These are phyloP conservation scores for Ischnura elegans DNA, from an alignment of 2,888 invertebrate species.

Conservation along the genomic window DNA sequence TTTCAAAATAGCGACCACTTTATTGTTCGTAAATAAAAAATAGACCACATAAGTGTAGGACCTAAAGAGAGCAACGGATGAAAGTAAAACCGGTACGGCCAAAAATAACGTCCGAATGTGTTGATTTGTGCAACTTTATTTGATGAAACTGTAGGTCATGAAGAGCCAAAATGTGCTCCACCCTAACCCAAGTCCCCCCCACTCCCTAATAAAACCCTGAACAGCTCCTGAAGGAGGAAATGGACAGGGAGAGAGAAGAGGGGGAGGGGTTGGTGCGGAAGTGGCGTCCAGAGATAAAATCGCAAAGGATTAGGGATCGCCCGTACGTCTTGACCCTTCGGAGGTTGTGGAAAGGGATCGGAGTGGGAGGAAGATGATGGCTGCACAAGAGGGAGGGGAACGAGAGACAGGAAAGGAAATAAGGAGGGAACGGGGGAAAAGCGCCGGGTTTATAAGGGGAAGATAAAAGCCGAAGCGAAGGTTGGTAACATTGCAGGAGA, in stretches of 20 bases:
- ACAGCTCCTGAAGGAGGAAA: neutral
- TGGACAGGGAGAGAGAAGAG: neutral
- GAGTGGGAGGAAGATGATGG: neutral
- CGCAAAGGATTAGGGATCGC: slow-evolving; percentile 47
- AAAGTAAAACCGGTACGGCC: too few relatives aligned
- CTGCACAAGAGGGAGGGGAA: neutral
- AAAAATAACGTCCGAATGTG: too few relatives aligned
- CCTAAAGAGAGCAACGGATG: too few relatives aligned
- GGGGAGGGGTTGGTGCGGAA: neutral
- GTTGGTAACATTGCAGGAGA: too few relatives aligned
- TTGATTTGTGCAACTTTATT: too few relatives aligned
- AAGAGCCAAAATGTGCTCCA: too few relatives aligned
- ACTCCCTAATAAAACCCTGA: neutral
- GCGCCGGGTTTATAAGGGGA: neutral
- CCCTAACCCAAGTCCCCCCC: neutral
- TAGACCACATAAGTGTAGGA: too few relatives aligned
- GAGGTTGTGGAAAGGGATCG: neutral
- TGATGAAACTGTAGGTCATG: too few relatives aligned
- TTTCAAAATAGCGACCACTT: too few relatives aligned
- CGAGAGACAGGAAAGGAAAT: neutral
- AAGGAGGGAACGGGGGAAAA: neutral
- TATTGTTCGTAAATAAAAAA: too few relatives aligned
- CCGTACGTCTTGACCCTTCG: slow-evolving; percentile 22
- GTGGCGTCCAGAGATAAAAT: slow-evolving; percentile 2
- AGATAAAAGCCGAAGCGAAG: too few relatives aligned